Conservation (phyloP, 2,113 vertebrate genomes). For the Notarius lentiginosus region DNA sequence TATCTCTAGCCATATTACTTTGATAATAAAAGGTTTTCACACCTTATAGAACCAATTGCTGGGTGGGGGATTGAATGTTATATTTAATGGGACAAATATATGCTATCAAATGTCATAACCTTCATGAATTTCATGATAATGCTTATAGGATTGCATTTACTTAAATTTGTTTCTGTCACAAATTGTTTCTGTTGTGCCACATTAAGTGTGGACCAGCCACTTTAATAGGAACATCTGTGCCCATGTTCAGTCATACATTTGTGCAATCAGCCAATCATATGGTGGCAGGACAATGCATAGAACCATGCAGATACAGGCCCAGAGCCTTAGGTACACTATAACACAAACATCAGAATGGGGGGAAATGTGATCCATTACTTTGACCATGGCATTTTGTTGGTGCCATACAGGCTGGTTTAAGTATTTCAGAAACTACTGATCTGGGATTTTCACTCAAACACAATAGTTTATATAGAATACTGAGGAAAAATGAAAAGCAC, state of each 20-base stretch:
- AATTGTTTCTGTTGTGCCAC: not conserved
- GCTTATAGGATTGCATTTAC: not conserved
- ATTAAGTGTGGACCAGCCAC: not conserved
- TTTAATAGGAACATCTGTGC: not conserved
- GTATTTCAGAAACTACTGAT: not conserved
- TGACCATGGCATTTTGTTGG: not conserved
- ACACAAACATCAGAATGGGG: not conserved
- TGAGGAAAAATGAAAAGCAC: not conserved
- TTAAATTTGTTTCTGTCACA: not conserved
- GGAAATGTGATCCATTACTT: not conserved
- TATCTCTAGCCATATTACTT: constrained; percentile 1
- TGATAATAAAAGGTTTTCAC: not conserved
- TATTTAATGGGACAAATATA: not conserved
- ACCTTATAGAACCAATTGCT: not conserved
- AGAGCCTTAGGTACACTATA: not conserved
- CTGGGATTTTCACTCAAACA: not conserved
- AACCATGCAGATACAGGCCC: not conserved
- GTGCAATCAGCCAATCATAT: not conserved
- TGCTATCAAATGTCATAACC: not conserved
- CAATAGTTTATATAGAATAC: not conserved
- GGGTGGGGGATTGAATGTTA: not conserved
- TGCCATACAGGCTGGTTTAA: not conserved
- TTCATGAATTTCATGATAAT: not conserved
- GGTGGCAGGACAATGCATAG: not conserved
- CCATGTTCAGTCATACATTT: not conserved